phyloP scores from a whole-genome alignment of 2,113 vertebrate genomes.

The Pogonocichla stellata region DNA sequence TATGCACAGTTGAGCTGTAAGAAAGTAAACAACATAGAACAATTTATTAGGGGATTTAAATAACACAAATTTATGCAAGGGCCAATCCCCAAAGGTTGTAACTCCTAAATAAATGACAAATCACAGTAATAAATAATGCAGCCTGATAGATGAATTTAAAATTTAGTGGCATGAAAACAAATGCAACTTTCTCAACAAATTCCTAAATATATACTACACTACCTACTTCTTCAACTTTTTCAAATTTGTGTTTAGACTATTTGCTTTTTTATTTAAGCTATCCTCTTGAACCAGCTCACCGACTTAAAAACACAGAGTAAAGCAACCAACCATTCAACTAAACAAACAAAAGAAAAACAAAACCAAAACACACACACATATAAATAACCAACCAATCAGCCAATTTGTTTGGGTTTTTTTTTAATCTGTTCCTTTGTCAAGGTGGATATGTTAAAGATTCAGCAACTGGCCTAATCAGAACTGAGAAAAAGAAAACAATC shows the following conservation, averaged over 20 bases:
- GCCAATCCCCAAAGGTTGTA: background rate
- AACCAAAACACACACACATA: background rate
- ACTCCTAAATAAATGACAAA: background rate
- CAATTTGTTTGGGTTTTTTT: too few species aligned
- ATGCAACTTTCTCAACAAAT: background rate
- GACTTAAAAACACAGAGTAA: background rate
- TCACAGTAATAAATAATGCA: constrained; percentile 2
- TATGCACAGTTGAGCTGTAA: background rate
- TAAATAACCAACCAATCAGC: background rate
- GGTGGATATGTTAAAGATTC: background rate
- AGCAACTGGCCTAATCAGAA: background rate
- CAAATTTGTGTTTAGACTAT: background rate
- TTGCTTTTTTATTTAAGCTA: background rate
- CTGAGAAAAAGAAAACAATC: background rate
- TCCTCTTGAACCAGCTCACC: background rate
- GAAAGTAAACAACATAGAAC: background rate
- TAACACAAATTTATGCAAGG: background rate
- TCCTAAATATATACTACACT: background rate
- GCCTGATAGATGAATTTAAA: background rate
- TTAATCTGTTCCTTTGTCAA: background rate
- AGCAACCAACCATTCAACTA: background rate
- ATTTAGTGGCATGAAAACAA: background rate
- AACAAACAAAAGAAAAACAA: background rate
- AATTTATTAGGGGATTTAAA: constrained; percentile 20
- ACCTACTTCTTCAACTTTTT: background rate